Percentiles rank a stretch among this genome's conserved stretches.
phyloP scores from a whole-genome alignment of 2,888 invertebrate species.

The Aquatica leii region DNA sequence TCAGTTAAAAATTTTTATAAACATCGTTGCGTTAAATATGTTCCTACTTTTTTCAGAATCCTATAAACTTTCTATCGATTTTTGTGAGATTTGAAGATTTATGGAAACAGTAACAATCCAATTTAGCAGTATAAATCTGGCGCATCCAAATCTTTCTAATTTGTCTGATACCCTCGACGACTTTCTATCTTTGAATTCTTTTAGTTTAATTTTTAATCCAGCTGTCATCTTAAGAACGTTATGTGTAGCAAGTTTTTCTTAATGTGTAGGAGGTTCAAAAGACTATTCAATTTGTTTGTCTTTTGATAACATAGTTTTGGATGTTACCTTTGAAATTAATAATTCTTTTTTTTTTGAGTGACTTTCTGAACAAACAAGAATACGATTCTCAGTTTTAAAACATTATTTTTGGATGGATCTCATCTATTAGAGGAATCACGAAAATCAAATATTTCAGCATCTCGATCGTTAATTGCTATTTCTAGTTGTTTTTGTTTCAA shows the following conservation, averaged over 20 bases:
- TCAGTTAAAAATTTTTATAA: constrained; percentile 1
- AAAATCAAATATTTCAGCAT: constrained; percentile 14
- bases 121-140: constrained; percentile 2
- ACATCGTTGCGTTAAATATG: constrained; percentile 2
- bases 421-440: constrained; percentile 23
- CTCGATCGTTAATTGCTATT: constrained; percentile 11
- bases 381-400: constrained; percentile 14
- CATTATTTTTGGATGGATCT: constrained; percentile 16
- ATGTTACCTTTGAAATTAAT: constrained; percentile 16
- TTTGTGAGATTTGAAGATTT: too few relatives aligned
- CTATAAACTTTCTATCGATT: too few relatives aligned
- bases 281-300: constrained; percentile 20
- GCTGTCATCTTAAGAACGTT: constrained; percentile 14
- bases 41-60: too few relatives aligned
- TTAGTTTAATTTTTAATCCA: constrained; percentile 9
- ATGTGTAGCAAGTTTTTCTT: constrained; percentile 19
- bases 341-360: constrained; percentile 20
- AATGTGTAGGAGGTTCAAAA: constrained; percentile 20
- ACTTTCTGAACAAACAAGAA: constrained; percentile 18
- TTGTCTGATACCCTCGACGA: constrained; percentile 16
- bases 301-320: constrained; percentile 22
- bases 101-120: constrained; percentile 4
- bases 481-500: constrained; percentile 6
- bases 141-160: constrained; percentile 6
- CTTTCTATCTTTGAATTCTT: constrained; percentile 16